These are phyloP conservation scores for Hyperoodon ampullatus DNA, from an alignment of 2,113 vertebrate genomes.

Conservation along the genomic window DNA sequence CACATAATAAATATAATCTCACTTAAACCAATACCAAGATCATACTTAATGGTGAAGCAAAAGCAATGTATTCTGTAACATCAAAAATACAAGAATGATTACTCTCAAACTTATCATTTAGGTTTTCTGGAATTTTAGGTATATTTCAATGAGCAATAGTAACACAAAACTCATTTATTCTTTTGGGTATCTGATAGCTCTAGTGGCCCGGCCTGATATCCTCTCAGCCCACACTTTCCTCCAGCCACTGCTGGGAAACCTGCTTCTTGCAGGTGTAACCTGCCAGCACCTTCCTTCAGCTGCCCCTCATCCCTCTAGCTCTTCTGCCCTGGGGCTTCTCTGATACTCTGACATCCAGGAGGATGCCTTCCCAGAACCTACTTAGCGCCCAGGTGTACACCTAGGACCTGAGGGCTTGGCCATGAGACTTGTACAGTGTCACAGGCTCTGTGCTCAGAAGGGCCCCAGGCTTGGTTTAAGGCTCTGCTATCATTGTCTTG, in stretches of 20 bases:
- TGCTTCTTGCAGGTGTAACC: neutral
- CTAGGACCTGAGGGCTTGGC: neutral
- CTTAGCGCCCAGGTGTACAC: neutral
- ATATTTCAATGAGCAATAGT: neutral
- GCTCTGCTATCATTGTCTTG: neutral
- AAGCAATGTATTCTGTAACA: neutral
- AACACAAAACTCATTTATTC: neutral
- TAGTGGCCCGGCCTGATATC: neutral
- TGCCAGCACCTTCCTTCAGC: neutral
- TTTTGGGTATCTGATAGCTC: neutral
- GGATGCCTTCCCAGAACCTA: neutral
- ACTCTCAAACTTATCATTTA: neutral
- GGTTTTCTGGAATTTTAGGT: neutral
- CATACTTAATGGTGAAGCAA: neutral
- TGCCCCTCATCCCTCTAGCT: neutral
- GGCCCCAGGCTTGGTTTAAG: neutral
- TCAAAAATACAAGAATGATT: neutral
- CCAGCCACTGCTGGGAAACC: neutral
- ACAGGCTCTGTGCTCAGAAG: neutral
- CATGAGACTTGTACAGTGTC: neutral
- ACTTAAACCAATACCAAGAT: neutral
- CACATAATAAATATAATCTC: neutral
- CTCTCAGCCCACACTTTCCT: neutral
- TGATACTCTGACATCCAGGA: neutral
- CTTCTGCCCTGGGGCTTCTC: neutral